A percentile compares a stretch with the other conserved stretches of the same genome.
Conservation (phyloP, 2,113 vertebrate genomes). For the Solea senegalensis region DNA sequence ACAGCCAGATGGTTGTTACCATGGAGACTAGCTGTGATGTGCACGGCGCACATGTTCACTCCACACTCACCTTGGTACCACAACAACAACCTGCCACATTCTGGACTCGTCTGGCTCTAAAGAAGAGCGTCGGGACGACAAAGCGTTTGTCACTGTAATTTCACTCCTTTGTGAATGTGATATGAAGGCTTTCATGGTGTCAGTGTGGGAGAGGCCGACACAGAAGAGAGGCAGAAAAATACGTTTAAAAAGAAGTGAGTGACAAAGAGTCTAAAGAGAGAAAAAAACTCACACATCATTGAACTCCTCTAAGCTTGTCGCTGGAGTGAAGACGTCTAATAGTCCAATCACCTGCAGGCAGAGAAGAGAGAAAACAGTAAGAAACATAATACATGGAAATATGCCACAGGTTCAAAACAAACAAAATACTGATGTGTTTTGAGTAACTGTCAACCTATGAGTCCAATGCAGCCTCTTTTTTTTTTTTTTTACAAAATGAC, state of each 20-base stretch:
- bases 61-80: conserved; percentile 50
- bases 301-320: conserved; percentile 92
- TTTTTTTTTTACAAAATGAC: too few species aligned
- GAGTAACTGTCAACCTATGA: too few species aligned
- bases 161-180: background rate
- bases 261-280: background rate
- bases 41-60: conserved; percentile 47
- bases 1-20: conserved; percentile 72
- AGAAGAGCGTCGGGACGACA: background rate
- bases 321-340: conserved; percentile 94
- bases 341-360: conserved; percentile 91
- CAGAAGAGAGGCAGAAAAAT: conserved; percentile 3
- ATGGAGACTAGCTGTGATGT: conserved; percentile 71
- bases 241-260: background rate
- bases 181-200: conserved; percentile 4
- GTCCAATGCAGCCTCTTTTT: too few species aligned
- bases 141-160: conserved; percentile 4
- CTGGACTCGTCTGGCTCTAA: conserved; percentile 9
- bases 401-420: background rate
- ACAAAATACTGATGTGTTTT: background rate
- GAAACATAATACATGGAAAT: background rate
- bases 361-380: conserved; percentile 25
- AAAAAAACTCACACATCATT: conserved; percentile 93
- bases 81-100: conserved; percentile 16
- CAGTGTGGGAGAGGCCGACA: background rate